Conservation (phyloP, 2,797 vertebrate species). For the Novumbra hubbsi region DNA sequence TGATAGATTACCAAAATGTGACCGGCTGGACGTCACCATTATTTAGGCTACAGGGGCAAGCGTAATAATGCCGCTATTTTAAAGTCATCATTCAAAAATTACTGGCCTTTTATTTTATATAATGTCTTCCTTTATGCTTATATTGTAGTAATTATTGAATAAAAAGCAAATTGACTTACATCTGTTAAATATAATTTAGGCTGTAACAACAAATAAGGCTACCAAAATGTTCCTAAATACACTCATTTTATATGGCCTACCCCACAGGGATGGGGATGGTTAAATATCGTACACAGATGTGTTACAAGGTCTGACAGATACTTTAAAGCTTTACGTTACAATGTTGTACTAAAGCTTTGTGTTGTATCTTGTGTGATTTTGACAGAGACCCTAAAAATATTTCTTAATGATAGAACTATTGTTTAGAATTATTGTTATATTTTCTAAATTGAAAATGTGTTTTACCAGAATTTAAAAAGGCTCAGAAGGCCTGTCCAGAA, state of each 20-base stretch:
- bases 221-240: background rate
- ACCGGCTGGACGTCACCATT: background rate
- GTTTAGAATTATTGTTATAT: slow-evolving; percentile 12
- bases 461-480: background rate
- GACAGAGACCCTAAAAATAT: background rate
- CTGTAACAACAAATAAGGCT: background rate
- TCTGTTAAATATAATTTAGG: background rate
- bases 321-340: background rate
- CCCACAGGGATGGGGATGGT: background rate
- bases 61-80: background rate
- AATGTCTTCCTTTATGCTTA: background rate
- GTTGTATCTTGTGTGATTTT: background rate
- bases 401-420: no score
- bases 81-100: background rate
- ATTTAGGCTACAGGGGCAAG: background rate
- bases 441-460: slow-evolving; percentile 10
- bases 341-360: background rate
- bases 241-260: background rate
- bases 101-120: background rate
- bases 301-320: background rate
- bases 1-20: background rate
- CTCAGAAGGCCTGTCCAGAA: no score
- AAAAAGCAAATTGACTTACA: background rate
- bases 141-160: background rate
- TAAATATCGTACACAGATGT: background rate